Conservation (phyloP, 2,888 invertebrate genomes). For the Cephus runcator region DNA sequence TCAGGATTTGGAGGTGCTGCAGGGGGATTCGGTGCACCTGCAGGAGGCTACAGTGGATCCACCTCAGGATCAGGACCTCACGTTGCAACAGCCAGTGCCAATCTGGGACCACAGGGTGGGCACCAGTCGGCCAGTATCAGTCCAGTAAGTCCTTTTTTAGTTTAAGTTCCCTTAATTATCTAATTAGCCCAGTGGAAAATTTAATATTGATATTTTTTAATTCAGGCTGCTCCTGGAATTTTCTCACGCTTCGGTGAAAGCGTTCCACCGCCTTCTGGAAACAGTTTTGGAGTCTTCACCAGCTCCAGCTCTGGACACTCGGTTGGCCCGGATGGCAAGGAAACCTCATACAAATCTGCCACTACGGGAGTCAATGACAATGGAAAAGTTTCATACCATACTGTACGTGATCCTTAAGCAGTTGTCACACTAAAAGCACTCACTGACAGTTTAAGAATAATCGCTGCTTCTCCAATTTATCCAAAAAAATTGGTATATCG, state of each 20-base stretch:
- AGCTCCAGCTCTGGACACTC: constrained; percentile 72
- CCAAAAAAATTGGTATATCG: background rate
- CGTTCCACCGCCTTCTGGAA: constrained; percentile 49
- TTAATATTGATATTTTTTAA: background rate
- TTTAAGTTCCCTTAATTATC: background rate
- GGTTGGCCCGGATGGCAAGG: constrained; percentile 70
- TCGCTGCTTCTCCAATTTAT: background rate
- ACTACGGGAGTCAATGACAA: constrained; percentile 79
- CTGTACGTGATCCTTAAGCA: constrained; percentile 64
- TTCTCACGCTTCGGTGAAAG: constrained; percentile 54
- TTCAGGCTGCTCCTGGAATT: constrained; percentile 45
- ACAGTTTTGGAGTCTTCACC: constrained; percentile 70
- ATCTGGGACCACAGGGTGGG: constrained; percentile 48
- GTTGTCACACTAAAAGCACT: background rate
- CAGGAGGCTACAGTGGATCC: background rate
- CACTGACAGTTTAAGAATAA: background rate
- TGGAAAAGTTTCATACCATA: constrained; percentile 76
- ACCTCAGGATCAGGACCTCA: constrained; percentile 21
- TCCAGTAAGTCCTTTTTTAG: constrained; percentile 41
- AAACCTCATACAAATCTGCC: constrained; percentile 69
- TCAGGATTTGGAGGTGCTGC: background rate
- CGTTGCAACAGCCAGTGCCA: constrained; percentile 35
- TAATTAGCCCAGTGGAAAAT: background rate
- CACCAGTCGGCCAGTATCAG: constrained; percentile 44
- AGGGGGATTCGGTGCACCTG: background rate